Base-by-base conservation (phyloP, 2,797 vertebrate species). In the Malacoctenus gilli region DNA sequence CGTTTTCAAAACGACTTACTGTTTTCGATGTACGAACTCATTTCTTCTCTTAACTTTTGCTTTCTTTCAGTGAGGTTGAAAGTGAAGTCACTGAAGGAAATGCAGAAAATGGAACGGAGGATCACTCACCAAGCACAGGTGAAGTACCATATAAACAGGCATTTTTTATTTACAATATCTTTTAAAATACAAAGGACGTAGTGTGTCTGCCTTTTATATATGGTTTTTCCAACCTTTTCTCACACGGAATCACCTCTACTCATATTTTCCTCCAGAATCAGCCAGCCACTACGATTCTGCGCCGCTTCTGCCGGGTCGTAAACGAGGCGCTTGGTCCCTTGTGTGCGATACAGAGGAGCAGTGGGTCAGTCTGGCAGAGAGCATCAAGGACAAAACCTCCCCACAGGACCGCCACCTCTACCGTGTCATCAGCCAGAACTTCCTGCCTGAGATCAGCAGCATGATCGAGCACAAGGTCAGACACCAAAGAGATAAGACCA, bases 391-490 rank as follows among this genome's bases (percentile, higher is more conserved):
- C 85, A 95, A 94, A 82, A 89, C 87, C 50, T 95, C 95, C 62
- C 91, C 94, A 44, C 91, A 96, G 85, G 97, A 98, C 76, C 90
- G 94, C 23, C 96, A 99, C 79, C 95, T 99, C 64, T 93, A 97
- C 85, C 95, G 94, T 62, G 93, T 98, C 79, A 93, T 99, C 89
- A 97, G 93, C 68, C 95, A 98, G 82, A 97, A 98, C 87, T 98
- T 99, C 89, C 90, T 99, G 74, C 96, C 96, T 0, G 96, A 99
- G 89, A 98, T 99, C 87, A 95, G 95, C 88, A 97, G 88, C 89
- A 99, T 98, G 96, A 97, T 98, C 54, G 92, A 96, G 63, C 95
- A 97, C 90, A 98, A 96, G 94, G 97, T 97, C 75, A 77, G 91
- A 70, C 36, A 22, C 14, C 36, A 36, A n/a, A 52, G 20, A 47